phyloP scores from a whole-genome alignment of 2,888 invertebrate genomes.

The Onchidella celtica region DNA sequence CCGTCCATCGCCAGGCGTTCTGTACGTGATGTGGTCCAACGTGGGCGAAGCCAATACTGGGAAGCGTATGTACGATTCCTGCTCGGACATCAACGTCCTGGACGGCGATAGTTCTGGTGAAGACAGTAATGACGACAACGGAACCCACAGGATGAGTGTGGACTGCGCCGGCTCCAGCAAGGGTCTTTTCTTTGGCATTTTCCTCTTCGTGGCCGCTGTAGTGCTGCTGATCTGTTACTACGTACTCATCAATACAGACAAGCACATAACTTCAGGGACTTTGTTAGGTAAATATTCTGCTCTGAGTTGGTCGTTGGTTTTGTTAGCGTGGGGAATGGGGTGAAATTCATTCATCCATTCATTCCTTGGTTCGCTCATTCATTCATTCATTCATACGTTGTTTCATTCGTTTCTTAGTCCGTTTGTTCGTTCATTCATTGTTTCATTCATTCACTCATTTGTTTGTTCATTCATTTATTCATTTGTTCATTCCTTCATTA shows the following conservation, averaged over 20 bases:
- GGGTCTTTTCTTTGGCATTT: constrained; percentile 87
- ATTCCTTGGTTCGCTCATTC: too few species aligned
- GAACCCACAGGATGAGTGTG: constrained; percentile 78
- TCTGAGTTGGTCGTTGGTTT: neutral
- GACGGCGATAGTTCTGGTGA: neutral
- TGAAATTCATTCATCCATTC: too few species aligned
- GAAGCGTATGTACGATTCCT: neutral
- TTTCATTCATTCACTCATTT: too few species aligned
- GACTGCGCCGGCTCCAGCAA: constrained; percentile 97
- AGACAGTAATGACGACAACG: constrained; percentile 42
- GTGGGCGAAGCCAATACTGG: constrained; percentile 81
- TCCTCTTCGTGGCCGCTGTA: constrained; percentile 83
- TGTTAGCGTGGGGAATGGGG: neutral
- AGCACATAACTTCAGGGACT: constrained; percentile 89
- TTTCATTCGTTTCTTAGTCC: too few species aligned
- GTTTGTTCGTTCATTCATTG: too few species aligned
- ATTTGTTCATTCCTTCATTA: too few species aligned
- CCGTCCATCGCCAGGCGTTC: too few species aligned
- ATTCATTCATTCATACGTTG: too few species aligned
- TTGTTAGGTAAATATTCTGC: constrained; percentile 84
- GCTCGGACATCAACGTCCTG: constrained; percentile 5
- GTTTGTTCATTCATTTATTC: too few species aligned
- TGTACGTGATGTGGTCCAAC: constrained; percentile 96
- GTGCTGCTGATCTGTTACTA: constrained; percentile 93
- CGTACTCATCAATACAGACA: constrained; percentile 89